Base-by-base conservation (phyloP, 2,888 invertebrate genomes). In the Mimumesa dahlbomi region DNA sequence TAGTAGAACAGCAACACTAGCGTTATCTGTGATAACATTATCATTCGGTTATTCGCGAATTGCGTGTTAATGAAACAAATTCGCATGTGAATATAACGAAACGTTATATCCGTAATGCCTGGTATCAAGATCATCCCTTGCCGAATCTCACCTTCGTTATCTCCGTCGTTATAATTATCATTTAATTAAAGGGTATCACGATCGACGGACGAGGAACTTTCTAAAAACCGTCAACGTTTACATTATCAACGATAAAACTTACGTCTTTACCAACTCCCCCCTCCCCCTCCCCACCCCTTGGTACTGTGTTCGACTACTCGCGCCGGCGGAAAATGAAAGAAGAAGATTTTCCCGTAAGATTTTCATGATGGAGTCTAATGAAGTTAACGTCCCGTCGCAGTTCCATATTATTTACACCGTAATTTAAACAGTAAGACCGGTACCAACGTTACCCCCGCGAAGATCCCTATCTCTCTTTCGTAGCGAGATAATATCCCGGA, bases 361-460 rank as follows among this genome's bases (percentile, higher is more conserved):
- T 48, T 16, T 31, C 16, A 36, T 9, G 42, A 43, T 34, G 48
- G 49, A 52, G 48, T 43, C 29, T 36, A 52, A 43, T 7, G 48
- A 54, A 54, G 42, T 54, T 61, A 50, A 43, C 19, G 13, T 11
- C 25, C 7, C n/a, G 31, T 48, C 16, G 14, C 42, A 49, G 46
- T 57, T 61, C 46, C 22, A 57, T 43, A 22, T 56, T 73, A 67
- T 73, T 64, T 73, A 52, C 63, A 52, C 42, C 45, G 63, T 19
- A 67, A 67, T 73, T 73, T 58, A 67, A 67, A 52, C 67, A 66
- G 40, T 50, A 31, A 43, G 43, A 52, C 36, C 19, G n/a, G 36
- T 13, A 2, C n/a, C n/a, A n/a, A n/a, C n/a, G n/a, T n/a, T n/a
- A n/a, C n/a, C n/a, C n/a, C n/a, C 54, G 22, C 56, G 11, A 38